Base-by-base conservation (phyloP, 2,797 vertebrate species). In the Mionectes olivaceus region DNA sequence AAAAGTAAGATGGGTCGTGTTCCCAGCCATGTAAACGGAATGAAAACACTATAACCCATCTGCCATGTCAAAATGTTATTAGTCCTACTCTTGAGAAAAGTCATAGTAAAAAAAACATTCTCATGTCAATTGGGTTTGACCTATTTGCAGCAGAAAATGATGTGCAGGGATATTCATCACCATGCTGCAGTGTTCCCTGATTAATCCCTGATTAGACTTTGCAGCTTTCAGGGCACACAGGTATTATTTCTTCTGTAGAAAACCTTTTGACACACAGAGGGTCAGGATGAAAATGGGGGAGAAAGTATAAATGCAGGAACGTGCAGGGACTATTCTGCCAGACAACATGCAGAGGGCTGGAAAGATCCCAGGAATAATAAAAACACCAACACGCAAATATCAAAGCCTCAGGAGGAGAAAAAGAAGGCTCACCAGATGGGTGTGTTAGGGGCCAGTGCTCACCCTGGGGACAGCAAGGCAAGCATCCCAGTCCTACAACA, bases 281-380 rank as follows among this genome's bases (percentile, higher is more conserved):
- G 21, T 57, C 8, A 27, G 37, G 41, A 53, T 59, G 53, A 67
- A 89, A 95, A 78, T 11, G 32, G 35, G 59, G 13, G 14, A 79
- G 68, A 74, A 92, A 57, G 49, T 74, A 73, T 78, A 89, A 96
- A 86, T 32, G 46, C 60, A 88, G 69, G 85, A 91, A 86, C 57
- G 64, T 50, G 39, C 39, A 61, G 25, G 61, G 25, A 23, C 35
- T 9, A 2, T 63, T 85, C 55, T 35, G 35, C 70, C 85, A 86
- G 70, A 73, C 0, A 1, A 69, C 76, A 69, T 33, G 11, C 18
- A 63, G 59, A 46, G 50, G 24, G 32, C 59, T 91, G 70, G 55
- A 83, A 95, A 69, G 35, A 53, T 79, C 32, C 61, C 69, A 88
- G 47, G 35, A 83, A 81, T 69, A 90, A 86, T 61, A 83, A 93